Evolutionary conservation across 2,888 invertebrate species (phyloP).

Genomic region (Odontothrips loti): DNA sequence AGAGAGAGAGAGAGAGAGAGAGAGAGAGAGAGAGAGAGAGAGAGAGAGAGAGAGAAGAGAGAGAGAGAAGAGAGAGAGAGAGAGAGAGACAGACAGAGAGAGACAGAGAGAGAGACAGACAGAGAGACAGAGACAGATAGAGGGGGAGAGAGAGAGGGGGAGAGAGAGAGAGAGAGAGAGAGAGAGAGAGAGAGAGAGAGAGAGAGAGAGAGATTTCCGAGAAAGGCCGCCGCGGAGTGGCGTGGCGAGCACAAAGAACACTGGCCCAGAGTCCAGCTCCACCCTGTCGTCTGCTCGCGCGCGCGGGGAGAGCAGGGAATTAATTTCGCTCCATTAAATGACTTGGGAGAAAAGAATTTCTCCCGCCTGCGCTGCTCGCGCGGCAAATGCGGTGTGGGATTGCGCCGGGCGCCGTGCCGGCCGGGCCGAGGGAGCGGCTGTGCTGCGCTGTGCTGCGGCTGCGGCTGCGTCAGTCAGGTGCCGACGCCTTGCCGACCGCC

Average conservation of each 20-base stretch:
- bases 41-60: background rate
- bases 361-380: background rate
- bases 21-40: no score
- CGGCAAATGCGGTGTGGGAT: background rate
- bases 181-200: no score
- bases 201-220: no score
- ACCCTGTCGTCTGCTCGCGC: background rate
- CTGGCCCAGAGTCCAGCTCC: no score
- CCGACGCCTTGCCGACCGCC: background rate
- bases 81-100: no score
- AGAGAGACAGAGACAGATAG: no score
- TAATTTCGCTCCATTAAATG: slow-evolving; percentile 5
- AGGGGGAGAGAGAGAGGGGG: background rate
- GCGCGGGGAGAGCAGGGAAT: background rate
- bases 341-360: slow-evolving; percentile 2
- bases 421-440: no score
- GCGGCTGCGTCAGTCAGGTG: background rate
- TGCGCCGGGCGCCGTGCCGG: background rate
- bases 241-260: no score
- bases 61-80: no score
- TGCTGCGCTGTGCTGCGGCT: background rate
- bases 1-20: no score
- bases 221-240: no score
- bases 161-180: background rate
- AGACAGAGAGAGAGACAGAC: no score